A percentile compares a stretch with the other conserved stretches of the same genome.
Evolutionary conservation across 2,797 vertebrate genomes (phyloP).

Genomic region (Myioborus melanocephalus): DNA sequence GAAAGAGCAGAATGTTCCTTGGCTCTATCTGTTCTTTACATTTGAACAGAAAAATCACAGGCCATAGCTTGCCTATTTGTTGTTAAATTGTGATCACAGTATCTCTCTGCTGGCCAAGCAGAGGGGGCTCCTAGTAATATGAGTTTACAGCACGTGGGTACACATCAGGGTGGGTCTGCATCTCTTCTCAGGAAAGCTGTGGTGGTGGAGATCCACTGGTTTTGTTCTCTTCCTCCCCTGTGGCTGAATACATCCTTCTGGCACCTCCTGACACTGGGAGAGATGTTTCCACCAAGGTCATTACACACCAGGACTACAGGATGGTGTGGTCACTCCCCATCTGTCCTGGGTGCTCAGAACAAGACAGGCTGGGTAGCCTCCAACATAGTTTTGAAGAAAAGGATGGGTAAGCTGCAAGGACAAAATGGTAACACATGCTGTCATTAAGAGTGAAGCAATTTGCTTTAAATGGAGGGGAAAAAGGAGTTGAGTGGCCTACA

Average conservation of each 20-base stretch:
- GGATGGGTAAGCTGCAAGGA: neutral
- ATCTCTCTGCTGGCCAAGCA: neutral
- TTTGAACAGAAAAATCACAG: neutral
- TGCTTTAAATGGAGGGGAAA: neutral
- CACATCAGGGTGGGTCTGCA: neutral
- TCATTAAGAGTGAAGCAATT: neutral
- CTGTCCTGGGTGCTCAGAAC: neutral
- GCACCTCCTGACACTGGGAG: rapidly evolving
- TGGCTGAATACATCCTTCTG: neutral
- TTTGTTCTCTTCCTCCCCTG: neutral
- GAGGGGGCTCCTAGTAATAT: neutral
- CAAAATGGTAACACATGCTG: rapidly evolving
- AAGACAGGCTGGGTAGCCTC: neutral
- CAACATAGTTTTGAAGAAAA: neutral
- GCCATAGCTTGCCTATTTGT: neutral
- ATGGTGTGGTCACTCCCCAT: neutral
- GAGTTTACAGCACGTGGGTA: neutral
- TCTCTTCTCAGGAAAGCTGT: neutral
- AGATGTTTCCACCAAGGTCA: neutral
- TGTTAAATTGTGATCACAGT: neutral
- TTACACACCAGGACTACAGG: neutral
- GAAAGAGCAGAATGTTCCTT: rapidly evolving
- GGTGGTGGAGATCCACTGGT: neutral
- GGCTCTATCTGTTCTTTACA: neutral
- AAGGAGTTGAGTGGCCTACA: rapidly evolving